Conservation (phyloP, 2,113 vertebrate genomes). For the Heterotilapia buettikoferi region DNA sequence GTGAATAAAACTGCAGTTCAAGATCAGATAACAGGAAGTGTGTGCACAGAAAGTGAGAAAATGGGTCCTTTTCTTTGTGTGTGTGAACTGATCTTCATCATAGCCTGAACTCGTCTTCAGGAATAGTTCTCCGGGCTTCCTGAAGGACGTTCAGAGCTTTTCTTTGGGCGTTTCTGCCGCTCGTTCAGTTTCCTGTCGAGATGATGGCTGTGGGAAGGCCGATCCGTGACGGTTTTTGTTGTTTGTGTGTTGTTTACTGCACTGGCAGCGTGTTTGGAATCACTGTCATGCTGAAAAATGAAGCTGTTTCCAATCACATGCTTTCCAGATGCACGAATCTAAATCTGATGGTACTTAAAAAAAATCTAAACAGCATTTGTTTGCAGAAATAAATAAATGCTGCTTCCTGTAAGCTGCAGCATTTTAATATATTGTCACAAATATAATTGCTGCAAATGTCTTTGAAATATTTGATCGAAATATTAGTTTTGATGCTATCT, state of each 20-base stretch:
- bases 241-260: neutral
- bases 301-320: neutral
- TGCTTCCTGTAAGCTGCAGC: neutral
- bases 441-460: neutral
- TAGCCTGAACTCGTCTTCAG: neutral
- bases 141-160: neutral
- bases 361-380: neutral
- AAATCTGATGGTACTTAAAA: neutral
- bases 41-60: neutral
- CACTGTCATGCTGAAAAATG: neutral
- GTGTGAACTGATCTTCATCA: neutral
- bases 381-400: neutral
- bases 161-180: neutral
- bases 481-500: neutral
- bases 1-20: neutral
- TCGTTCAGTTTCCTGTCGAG: neutral
- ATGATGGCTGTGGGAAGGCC: neutral
- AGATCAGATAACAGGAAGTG: neutral
- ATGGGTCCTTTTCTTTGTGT: neutral
- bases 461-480: neutral
- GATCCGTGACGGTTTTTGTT: accelerated
- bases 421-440: neutral
- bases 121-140: neutral
- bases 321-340: neutral
- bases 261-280: accelerated